These are phyloP conservation scores for Hiodon alosoides DNA, from an alignment of 2,113 vertebrate genomes.

Conservation along the genomic window DNA sequence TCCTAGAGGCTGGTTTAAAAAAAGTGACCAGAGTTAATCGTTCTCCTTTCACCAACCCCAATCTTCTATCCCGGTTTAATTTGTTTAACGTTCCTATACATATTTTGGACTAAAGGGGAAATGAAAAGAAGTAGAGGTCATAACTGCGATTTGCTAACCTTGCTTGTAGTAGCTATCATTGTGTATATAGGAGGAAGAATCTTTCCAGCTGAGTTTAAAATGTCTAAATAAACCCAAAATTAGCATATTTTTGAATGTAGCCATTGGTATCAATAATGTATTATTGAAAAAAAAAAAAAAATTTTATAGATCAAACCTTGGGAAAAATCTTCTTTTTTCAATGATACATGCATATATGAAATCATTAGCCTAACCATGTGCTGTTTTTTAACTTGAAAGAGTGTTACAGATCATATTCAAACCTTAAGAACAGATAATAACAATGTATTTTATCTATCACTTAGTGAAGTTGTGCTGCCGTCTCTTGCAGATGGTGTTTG, in stretches of 20 bases:
- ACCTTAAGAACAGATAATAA: too few relatives aligned
- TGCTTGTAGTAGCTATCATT: conserved; percentile 40
- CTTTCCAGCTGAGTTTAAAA: conserved; percentile 36
- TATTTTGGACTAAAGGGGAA: conserved; percentile 30
- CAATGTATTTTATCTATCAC: not conserved
- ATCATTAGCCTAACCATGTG: too few relatives aligned
- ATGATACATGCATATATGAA: too few relatives aligned
- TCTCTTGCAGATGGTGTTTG: not conserved
- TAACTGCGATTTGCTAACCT: conserved; percentile 50
- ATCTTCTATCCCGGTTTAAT: not conserved
- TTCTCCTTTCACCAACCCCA: not conserved
- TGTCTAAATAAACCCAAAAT: conserved; percentile 21
- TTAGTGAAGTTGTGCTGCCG: not conserved
- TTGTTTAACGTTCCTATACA: conserved; percentile 34
- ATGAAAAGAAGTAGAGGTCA: conserved; percentile 28
- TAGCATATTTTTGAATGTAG: conserved; percentile 28
- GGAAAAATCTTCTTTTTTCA: too few relatives aligned
- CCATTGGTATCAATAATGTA: not conserved
- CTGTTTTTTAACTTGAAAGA: too few relatives aligned
- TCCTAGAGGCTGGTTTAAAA: too few relatives aligned
- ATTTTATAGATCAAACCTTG: too few relatives aligned
- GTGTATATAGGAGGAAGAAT: conserved; percentile 23
- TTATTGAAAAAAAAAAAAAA: not conserved
- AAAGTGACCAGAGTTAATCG: not conserved
- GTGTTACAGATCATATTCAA: too few relatives aligned